Evolutionary conservation across 1,140 invertebrate genomes (phyloP).

Genomic region (Teleogryllus occipitalis): DNA sequence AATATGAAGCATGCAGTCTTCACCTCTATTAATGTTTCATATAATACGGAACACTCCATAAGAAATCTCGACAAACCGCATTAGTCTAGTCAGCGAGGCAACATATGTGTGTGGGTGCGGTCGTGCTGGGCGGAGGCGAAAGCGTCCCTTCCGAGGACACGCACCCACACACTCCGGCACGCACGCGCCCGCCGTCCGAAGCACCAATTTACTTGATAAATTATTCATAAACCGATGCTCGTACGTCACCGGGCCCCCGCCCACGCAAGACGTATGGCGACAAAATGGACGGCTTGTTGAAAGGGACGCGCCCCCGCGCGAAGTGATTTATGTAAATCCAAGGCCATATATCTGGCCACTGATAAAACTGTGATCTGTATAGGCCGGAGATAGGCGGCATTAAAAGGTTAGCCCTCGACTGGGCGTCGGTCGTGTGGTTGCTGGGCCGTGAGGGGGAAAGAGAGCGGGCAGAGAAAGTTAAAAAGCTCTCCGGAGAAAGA

Average conservation of each 20-base stretch:
- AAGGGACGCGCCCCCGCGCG: neutral
- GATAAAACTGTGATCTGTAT: constrained; percentile 1
- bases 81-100: too few relatives aligned
- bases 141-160: too few relatives aligned
- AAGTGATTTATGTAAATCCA: neutral
- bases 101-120: too few relatives aligned
- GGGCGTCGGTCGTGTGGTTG: too few relatives aligned
- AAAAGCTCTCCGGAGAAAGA: too few relatives aligned
- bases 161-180: too few relatives aligned
- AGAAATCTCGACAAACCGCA: too few relatives aligned
- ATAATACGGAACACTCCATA: too few relatives aligned
- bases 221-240: constrained; percentile 4
- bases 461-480: neutral
- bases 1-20: too few relatives aligned
- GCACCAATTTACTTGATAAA: constrained; percentile 5
- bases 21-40: too few relatives aligned
- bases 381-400: neutral
- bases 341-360: neutral
- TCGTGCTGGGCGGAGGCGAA: too few relatives aligned
- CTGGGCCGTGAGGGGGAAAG: neutral
- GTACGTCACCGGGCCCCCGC: neutral
- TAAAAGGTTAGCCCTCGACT: neutral
- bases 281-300: constrained; percentile 3
- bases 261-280: neutral
- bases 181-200: neutral